Base-by-base conservation (phyloP, 2,797 vertebrate genomes). In the Chaetophractus vellerosus region DNA sequence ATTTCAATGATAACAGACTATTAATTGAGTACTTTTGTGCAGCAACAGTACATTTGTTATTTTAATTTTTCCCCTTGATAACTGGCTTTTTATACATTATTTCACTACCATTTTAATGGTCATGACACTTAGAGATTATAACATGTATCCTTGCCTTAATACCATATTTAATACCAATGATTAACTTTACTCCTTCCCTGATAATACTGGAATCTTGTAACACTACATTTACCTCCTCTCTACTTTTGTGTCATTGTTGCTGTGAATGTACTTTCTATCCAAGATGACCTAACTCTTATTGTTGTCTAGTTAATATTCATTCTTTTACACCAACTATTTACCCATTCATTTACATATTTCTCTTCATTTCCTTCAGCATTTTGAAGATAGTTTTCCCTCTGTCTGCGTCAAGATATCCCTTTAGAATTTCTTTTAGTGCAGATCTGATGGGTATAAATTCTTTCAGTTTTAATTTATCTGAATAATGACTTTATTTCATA, bases 1-100 rank as follows among this genome's bases (percentile, higher is more conserved):
- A 84, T 79, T 96, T 80, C 50, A 83, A 52, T 85, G 61, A 78
- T 63, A 68, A 68, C 28, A 88, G 21, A 81, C 10, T 1, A 69
- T 74, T 80, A 76, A 72, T 14, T 91, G 69, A 85, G 78, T 90
- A 63, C 4, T 41, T 78, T 48, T 57, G 19, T 85, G n/a, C 18
- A 92, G 41, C 26, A 83, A 5, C 12, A 55, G 2, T 69, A 45
- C 0, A 31, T 48, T 3, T 38, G 12, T 79, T 48, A 61, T 64
- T 38, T 91, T 71, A 66, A n/a, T 24, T 64, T 86, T 84, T 84
- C 33, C 28, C 4, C 12, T 81, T 61, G 45, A 16, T 38, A 85
- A 81, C 31, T 92, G 31, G 52, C 12, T 88, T 38, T 76, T 38
- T 38, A 64, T 36, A 31, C 3, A 28, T 88, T 74, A 16, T 80